Conservation (phyloP, 2,888 invertebrate genomes). For the Seladonia tumulorum region DNA sequence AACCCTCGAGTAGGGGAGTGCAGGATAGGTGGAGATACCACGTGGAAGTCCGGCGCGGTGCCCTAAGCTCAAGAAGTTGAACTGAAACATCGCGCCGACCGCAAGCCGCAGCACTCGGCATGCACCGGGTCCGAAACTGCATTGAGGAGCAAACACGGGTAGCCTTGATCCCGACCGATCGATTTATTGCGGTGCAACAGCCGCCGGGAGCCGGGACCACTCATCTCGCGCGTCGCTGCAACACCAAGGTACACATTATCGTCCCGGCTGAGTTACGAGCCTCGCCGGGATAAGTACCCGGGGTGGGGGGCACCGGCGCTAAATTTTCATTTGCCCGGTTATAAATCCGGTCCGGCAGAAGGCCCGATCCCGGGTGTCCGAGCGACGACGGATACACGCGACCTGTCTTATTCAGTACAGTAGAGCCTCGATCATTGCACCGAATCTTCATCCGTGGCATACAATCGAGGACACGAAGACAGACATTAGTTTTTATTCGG, state of each 20-base stretch:
- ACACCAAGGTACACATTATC: conserved; percentile 30
- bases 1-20: too few relatives aligned
- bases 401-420: background rate
- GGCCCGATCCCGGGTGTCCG: background rate
- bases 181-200: conserved; percentile 33
- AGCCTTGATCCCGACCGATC: conserved; percentile 20
- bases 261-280: conserved; percentile 22
- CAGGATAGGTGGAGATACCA: background rate
- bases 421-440: background rate
- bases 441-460: background rate
- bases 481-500: too few relatives aligned
- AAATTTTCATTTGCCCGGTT: conserved; percentile 53
- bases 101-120: background rate
- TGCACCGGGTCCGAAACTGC: conserved; percentile 4
- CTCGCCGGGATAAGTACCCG: background rate
- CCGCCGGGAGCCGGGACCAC: conserved; percentile 4
- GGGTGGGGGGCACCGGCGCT: background rate
- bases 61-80: conserved; percentile 11
- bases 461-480: background rate
- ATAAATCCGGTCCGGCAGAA: conserved; percentile 36
- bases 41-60: background rate
- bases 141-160: conserved; percentile 6
- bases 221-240: conserved; percentile 18
- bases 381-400: background rate
- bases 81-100: conserved; percentile 9